These are phyloP conservation scores for Hyaena hyaena DNA, from an alignment of 2,113 vertebrate species.

Conservation along the genomic window DNA sequence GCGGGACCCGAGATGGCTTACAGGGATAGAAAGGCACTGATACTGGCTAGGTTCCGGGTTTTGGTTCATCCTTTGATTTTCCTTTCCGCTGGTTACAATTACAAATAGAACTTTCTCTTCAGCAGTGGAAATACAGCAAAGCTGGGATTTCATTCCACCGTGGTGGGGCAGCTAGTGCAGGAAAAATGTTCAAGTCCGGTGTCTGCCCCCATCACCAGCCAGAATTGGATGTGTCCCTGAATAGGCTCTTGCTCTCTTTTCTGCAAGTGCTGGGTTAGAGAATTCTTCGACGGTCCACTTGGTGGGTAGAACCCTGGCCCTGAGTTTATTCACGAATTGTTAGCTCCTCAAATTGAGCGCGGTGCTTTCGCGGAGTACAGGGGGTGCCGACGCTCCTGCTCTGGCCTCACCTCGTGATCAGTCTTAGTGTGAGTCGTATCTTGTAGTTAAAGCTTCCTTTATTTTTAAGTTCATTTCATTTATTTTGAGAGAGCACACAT, in stretches of 20 bases:
- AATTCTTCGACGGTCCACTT: neutral
- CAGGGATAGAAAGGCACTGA: neutral
- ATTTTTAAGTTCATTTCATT: too few relatives aligned
- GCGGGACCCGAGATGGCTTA: neutral
- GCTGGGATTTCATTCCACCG: neutral
- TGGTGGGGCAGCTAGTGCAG: neutral
- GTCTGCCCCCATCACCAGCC: neutral
- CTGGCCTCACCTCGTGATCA: neutral
- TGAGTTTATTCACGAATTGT: neutral
- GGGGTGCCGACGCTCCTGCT: rapidly evolving
- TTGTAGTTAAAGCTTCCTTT: too few relatives aligned
- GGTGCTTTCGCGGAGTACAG: neutral
- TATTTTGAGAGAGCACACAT: too few relatives aligned
- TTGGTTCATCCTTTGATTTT: neutral
- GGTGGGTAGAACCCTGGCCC: neutral
- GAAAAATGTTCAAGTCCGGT: too few relatives aligned
- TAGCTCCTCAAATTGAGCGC: neutral
- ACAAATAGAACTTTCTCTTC: neutral
- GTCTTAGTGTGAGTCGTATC: neutral
- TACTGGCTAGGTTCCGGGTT: neutral
- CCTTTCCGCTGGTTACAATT: neutral
- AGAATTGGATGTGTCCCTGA: neutral
- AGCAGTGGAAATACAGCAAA: neutral
- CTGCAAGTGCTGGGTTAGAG: neutral
- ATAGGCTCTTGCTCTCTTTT: neutral